Conservation (phyloP, 2,888 invertebrate genomes). For the Stenodera caucasica region DNA sequence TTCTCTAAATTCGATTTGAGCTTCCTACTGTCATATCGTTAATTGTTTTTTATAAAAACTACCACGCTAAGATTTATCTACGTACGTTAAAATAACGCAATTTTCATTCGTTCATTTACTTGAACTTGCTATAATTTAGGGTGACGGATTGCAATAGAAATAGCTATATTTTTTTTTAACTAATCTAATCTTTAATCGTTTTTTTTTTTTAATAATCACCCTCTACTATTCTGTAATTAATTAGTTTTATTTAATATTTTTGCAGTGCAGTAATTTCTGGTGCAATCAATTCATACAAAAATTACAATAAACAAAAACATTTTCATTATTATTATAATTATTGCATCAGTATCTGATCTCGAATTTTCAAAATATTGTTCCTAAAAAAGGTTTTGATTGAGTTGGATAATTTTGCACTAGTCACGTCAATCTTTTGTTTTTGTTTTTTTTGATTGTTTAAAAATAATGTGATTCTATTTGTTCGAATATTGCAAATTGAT, state of each 20-base stretch:
- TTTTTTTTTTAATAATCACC: neutral
- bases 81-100: neutral
- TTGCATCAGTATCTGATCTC: neutral
- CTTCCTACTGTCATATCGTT: neutral
- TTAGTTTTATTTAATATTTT: no score
- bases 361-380: neutral
- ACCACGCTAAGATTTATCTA: neutral
- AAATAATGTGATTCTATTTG: neutral
- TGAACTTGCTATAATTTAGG: neutral
- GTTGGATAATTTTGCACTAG: slow-evolving; percentile 1
- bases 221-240: neutral
- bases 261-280: neutral
- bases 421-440: neutral
- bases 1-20: neutral
- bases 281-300: neutral
- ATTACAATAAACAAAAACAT: no score
- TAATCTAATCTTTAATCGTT: neutral
- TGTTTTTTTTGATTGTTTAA: no score
- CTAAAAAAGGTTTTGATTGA: neutral
- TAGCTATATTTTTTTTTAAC: neutral
- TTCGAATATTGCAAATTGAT: neutral
- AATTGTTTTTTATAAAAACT: slow-evolving; percentile 4
- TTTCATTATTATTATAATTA: no score
- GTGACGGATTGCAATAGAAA: neutral
- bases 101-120: no score